Evolutionary conservation across 2,888 invertebrate species (phyloP).

Genomic region (Agrotis clavis): DNA sequence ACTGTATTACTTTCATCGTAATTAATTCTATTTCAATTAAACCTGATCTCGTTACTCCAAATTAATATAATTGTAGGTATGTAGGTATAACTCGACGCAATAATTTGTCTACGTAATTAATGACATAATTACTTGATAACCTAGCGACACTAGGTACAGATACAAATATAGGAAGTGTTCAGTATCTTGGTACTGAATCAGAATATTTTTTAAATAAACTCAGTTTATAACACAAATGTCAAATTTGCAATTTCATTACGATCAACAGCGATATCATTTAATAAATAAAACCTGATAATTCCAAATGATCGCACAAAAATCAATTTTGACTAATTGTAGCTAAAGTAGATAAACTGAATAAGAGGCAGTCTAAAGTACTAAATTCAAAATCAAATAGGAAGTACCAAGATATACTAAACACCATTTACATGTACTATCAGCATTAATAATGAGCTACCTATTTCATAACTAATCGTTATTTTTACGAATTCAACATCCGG

Average conservation of each 20-base stretch:
- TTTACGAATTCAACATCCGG: conserved; percentile 24
- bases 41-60: conserved; percentile 8
- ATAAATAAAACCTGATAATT: too few relatives aligned
- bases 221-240: background rate
- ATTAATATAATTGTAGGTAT: background rate
- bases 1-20: too few relatives aligned
- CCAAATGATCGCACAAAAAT: background rate
- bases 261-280: background rate
- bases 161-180: background rate
- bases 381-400: background rate
- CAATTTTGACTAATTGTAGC: background rate
- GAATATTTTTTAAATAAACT: background rate
- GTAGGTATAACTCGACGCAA: conserved; percentile 18
- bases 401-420: conserved; percentile 16
- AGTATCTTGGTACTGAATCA: conserved; percentile 19
- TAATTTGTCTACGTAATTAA: conserved; percentile 37
- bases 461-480: conserved; percentile 34
- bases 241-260: background rate
- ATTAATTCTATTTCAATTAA: conserved; percentile 31
- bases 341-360: background rate
- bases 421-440: conserved; percentile 10
- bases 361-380: background rate
- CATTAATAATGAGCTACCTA: conserved; percentile 2
- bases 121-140: conserved; percentile 40
- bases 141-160: conserved; percentile 28